phyloP scores from a whole-genome alignment of 2,797 vertebrate species.

The Halcyon badia region DNA sequence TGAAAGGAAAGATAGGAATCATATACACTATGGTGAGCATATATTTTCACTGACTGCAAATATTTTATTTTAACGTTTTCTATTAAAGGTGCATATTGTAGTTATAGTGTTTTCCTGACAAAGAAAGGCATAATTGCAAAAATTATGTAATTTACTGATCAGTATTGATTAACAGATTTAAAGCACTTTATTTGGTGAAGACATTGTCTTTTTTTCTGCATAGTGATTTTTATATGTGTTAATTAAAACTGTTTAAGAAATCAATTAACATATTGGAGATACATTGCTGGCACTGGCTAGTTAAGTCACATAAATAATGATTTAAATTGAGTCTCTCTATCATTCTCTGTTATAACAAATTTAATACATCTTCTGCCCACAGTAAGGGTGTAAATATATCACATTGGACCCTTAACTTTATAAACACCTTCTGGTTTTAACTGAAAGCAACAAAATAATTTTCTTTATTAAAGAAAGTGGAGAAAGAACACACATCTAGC shows the following conservation, averaged over 20 bases:
- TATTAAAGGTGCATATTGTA: not conserved
- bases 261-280: not conserved
- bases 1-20: not conserved
- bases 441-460: not conserved
- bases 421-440: not conserved
- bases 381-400: not conserved
- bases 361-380: not conserved
- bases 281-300: not conserved
- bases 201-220: not conserved
- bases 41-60: not conserved
- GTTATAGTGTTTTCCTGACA: not conserved
- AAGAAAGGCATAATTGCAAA: not conserved
- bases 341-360: not conserved
- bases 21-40: not conserved
- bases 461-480: not conserved
- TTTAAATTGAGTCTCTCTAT: not conserved
- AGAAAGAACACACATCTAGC: not conserved
- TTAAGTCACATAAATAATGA: not conserved
- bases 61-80: conserved; percentile 10
- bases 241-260: not conserved
- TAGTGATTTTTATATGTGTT: not conserved
- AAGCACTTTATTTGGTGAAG: not conserved
- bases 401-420: not conserved
- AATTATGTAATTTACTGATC: not conserved
- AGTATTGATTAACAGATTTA: not conserved